These are phyloP conservation scores for Cetoscarus ocellatus DNA, from an alignment of 2,797 vertebrate genomes.

Conservation along the genomic window DNA sequence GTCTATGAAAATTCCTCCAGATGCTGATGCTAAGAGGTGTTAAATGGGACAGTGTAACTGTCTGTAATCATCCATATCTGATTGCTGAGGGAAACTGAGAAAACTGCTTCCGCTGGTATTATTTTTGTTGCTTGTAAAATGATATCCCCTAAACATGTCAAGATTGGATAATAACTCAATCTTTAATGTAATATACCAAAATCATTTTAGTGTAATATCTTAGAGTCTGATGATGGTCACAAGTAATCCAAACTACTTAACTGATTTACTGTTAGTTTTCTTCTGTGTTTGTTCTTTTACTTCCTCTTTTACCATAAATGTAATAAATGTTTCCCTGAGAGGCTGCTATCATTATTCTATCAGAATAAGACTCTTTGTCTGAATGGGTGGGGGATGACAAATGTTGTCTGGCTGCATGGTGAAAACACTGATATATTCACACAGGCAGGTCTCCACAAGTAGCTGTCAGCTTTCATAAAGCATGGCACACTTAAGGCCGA, in stretches of 20 bases:
- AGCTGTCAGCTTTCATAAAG: slow-evolving; percentile 66
- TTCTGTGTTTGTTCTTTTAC: not conserved
- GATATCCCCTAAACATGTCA: too few relatives aligned
- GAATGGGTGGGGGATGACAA: slow-evolving; percentile 28
- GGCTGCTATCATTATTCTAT: slow-evolving; percentile 44
- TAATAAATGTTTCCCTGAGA: slow-evolving; percentile 34
- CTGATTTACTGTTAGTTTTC: slow-evolving; percentile 9
- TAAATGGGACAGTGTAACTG: too few relatives aligned
- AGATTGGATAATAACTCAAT: too few relatives aligned
- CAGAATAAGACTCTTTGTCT: slow-evolving; percentile 37
- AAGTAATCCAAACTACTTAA: slow-evolving; percentile 4
- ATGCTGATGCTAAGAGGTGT: too few relatives aligned
- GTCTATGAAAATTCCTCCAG: too few relatives aligned
- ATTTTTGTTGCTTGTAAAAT: too few relatives aligned
- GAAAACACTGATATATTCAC: slow-evolving; percentile 52
- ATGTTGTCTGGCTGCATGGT: slow-evolving; percentile 47
- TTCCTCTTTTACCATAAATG: slow-evolving; percentile 30
- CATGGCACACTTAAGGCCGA: slow-evolving; percentile 40
- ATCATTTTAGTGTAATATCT: too few relatives aligned
- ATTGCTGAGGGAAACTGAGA: too few relatives aligned
- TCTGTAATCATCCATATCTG: too few relatives aligned
- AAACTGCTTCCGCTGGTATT: too few relatives aligned
- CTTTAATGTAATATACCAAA: too few relatives aligned
- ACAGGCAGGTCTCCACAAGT: slow-evolving; percentile 41
- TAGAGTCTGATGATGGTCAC: not conserved